Percentiles rank a stretch among this genome's conserved stretches.
Conservation (phyloP, 2,888 invertebrate species). For the Ecliptopera silaceata region DNA sequence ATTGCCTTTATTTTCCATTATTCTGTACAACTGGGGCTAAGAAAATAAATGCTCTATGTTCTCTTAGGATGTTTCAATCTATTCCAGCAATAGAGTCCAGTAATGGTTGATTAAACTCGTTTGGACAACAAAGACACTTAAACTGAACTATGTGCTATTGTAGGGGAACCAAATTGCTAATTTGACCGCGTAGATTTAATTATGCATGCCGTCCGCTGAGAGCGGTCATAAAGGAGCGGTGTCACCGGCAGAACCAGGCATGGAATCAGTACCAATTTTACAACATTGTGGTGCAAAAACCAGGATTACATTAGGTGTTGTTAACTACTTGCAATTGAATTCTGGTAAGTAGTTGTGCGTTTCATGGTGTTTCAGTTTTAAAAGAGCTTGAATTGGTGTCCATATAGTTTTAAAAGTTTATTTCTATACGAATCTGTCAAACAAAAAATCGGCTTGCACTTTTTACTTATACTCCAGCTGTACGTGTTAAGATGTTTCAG, state of each 20-base stretch:
- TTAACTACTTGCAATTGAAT: too few relatives aligned
- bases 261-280: background rate
- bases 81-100: slow-evolving; percentile 63
- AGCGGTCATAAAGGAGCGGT: slow-evolving; percentile 74
- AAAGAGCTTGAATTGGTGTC: too few relatives aligned
- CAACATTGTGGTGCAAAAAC: background rate
- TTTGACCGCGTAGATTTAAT: slow-evolving; percentile 82
- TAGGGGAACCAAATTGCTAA: slow-evolving; percentile 76
- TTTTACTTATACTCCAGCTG: too few relatives aligned
- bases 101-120: slow-evolving; percentile 76
- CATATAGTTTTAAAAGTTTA: too few relatives aligned
- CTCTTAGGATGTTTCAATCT: background rate
- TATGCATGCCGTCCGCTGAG: slow-evolving; percentile 76
- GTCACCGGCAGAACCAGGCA: slow-evolving; percentile 60
- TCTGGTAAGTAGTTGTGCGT: too few relatives aligned
- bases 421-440: too few relatives aligned
- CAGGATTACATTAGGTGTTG: too few relatives aligned
- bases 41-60: background rate
- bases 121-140: slow-evolving; percentile 75
- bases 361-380: too few relatives aligned
- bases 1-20: too few relatives aligned
- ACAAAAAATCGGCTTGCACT: too few relatives aligned
- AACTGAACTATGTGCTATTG: slow-evolving; percentile 78
- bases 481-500: too few relatives aligned
- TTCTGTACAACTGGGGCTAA: background rate